These are phyloP conservation scores for Tipula helvola DNA, from an alignment of 2,888 invertebrate genomes.

Conservation along the genomic window DNA sequence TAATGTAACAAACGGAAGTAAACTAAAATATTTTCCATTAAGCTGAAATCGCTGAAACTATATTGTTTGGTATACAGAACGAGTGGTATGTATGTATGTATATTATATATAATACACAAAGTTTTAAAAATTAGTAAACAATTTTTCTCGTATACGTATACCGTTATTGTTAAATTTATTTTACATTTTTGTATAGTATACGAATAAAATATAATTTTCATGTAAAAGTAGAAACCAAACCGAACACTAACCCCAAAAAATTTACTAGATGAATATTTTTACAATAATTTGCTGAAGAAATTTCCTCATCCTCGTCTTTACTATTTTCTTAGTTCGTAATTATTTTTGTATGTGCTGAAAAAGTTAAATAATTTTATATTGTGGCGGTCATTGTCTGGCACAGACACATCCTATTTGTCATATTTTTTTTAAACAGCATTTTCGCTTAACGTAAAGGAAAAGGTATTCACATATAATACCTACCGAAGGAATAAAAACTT, in stretches of 20 bases:
- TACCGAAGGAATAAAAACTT: neutral
- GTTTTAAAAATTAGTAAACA: neutral
- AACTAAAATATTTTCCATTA: slow-evolving; percentile 4
- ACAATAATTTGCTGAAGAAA: neutral
- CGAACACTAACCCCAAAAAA: neutral
- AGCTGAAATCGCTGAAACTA: neutral
- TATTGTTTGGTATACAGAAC: neutral
- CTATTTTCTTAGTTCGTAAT: neutral
- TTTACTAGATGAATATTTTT: neutral
- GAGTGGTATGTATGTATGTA: neutral
- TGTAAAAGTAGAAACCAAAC: neutral
- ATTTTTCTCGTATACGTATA: neutral
- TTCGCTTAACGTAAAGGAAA: neutral
- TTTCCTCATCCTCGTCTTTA: neutral
- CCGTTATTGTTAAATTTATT: neutral
- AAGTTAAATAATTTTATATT: neutral
- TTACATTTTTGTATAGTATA: neutral
- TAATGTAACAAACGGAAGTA: neutral
- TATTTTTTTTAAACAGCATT: neutral
- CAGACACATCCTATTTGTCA: neutral
- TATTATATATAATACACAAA: neutral
- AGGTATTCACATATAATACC: neutral
- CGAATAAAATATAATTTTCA: neutral
- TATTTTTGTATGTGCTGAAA: neutral
- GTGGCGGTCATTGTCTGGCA: neutral